Percentiles rank a stretch among this genome's conserved stretches.
Conservation (phyloP, 2,888 invertebrate species). For the Hemicrepidius hirtus region DNA sequence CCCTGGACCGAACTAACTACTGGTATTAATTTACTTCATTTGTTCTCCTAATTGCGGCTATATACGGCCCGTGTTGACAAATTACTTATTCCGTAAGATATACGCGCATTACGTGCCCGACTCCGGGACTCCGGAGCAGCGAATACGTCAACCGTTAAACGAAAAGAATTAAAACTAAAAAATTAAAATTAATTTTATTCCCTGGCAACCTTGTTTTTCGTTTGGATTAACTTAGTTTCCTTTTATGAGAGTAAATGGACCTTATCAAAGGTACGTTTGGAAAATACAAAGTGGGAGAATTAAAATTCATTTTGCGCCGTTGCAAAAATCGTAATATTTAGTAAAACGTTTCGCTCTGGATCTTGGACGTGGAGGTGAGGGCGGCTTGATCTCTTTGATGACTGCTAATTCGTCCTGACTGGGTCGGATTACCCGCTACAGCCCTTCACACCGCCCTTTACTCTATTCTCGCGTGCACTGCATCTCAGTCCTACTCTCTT, state of each 20-base stretch:
- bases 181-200: conserved; percentile 36
- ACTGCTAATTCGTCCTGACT: conserved; percentile 49
- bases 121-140: no score
- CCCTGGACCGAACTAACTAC: conserved; percentile 62
- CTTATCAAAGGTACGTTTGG: conserved; percentile 32
- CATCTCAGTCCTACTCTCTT: no score
- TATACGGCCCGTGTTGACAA: conserved; percentile 53
- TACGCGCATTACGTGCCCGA: conserved; percentile 47
- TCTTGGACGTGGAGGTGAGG: conserved; percentile 31
- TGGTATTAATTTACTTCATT: conserved; percentile 65
- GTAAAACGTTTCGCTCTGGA: conserved; percentile 10
- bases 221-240: conserved; percentile 34
- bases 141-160: conserved; percentile 1
- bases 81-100: conserved; percentile 53
- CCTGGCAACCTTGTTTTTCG: conserved; percentile 28
- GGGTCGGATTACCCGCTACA: conserved; percentile 44
- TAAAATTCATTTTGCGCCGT: conserved; percentile 39
- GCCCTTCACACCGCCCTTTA: conserved; percentile 14
- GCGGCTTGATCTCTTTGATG: conserved; percentile 48
- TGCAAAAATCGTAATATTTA: conserved; percentile 39
- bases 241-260: conserved; percentile 34
- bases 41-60: conserved; percentile 60
- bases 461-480: no score
- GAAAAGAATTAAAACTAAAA: conserved; percentile 15
- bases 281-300: conserved; percentile 25